Evolutionary conservation across 2,888 invertebrate species (phyloP).

Genomic region (Julus scanicus): DNA sequence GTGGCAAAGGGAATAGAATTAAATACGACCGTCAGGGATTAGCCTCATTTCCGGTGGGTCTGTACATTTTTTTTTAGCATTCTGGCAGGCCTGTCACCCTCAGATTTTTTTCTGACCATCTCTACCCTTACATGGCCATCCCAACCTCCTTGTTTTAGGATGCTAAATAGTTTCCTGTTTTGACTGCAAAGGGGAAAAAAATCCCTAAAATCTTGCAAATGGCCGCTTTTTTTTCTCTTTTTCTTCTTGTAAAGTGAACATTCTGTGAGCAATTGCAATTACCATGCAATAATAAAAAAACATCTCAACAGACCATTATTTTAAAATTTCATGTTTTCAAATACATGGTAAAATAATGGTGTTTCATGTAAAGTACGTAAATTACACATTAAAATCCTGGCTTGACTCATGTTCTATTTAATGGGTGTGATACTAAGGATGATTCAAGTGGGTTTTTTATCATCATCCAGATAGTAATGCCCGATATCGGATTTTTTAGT

Average conservation of each 20-base stretch:
- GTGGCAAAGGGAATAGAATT: conserved; percentile 15
- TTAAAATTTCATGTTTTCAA: background rate
- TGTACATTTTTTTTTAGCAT: background rate
- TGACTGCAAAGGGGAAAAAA: conserved; percentile 31
- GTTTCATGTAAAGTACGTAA: no score
- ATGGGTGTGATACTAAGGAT: background rate
- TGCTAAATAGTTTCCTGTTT: conserved; percentile 39
- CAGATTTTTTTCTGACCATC: conserved; percentile 4
- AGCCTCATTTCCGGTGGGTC: conserved; percentile 32
- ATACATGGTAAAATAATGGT: no score
- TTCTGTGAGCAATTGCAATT: background rate
- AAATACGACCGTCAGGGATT: conserved; percentile 23
- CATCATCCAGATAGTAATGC: background rate
- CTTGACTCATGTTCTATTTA: no score
- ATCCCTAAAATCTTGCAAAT: conserved; percentile 7
- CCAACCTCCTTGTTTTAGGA: conserved; percentile 22
- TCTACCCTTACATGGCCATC: conserved; percentile 5
- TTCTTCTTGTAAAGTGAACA: background rate
- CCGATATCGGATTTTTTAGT: no score
- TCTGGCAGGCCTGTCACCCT: conserved; percentile 28
- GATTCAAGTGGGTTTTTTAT: background rate
- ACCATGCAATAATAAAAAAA: background rate
- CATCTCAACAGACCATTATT: background rate
- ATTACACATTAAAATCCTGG: no score
- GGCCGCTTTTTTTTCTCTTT: background rate